Base-by-base conservation (phyloP, 2,888 invertebrate genomes). In the Caenorhabditis doughertyi region DNA sequence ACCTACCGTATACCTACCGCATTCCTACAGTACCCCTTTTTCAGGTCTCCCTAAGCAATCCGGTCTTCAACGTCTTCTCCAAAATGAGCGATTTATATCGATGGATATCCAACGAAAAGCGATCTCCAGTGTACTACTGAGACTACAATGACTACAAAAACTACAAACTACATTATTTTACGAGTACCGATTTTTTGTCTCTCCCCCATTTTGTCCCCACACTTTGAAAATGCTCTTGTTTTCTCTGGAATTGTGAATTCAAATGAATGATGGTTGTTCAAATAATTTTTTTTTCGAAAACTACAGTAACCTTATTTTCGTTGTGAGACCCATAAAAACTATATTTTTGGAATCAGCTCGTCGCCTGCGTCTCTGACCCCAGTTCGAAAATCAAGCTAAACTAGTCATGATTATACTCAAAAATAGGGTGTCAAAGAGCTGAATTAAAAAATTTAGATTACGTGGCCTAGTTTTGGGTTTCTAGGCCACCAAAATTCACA, bases 61-160 rank as follows among this genome's bases (percentile, higher is more conserved):
- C 81, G 13, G 56, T 81, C n/a, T 76, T 72, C 56, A 81, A 81
- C 21, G 72, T 81, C 21, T 74, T 81, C 58, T 76, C 81, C n/a
- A 81, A 81, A 76, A 71, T 81, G 71, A 67, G 67, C 23, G 74
- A 74, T 58, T 47, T 81, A 35, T 81, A 81, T 49, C 55, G 71
- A n/a, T 81, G 81, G 81, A 70, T 81, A 42, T 60, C 80, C 13
- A 74, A 67, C 25, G 73, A 76, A 49, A 74, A 68, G 60, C 39
- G 72, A 47, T 42, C 53, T 4, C 42, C 62, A 3, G 39, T 49
- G 18, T 76, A 76, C 39, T 76, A 3, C 16, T 7, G 42, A 42
- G 13, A 13, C 42, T 42, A 13, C 13, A 13, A 42, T 3, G 39
- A 39, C 39, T 39, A 39, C 39, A 39, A 39, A 39, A 16, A 39